A percentile compares a stretch with the other conserved stretches of the same genome.
Evolutionary conservation across 2,113 vertebrate genomes (phyloP).

Genomic region (Muntiacus muntjak): DNA sequence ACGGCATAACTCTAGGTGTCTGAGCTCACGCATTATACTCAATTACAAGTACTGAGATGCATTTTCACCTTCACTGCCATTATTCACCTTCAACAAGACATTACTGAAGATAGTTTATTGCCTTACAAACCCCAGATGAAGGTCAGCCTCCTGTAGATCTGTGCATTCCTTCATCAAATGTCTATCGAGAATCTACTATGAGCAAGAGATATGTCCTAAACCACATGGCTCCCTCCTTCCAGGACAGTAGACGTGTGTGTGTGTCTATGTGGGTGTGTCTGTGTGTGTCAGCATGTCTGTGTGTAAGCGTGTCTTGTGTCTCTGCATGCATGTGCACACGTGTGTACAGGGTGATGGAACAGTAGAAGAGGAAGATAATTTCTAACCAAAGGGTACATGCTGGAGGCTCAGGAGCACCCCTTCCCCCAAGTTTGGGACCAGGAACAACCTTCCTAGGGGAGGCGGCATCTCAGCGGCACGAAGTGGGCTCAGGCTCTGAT

Average conservation of each 20-base stretch:
- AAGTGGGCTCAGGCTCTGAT: background rate
- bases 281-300: background rate
- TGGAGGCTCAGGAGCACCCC: background rate
- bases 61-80: background rate
- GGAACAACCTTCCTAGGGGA: background rate
- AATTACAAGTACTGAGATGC: background rate
- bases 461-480: accelerated
- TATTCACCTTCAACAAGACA: background rate
- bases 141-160: accelerated
- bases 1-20: no score
- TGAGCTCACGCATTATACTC: accelerated
- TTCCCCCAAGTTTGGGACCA: accelerated
- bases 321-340: background rate
- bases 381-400: background rate
- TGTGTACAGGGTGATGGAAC: background rate
- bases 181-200: background rate
- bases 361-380: background rate
- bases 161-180: no score
- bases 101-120: background rate
- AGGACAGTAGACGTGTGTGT: background rate
- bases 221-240: background rate
- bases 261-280: background rate
- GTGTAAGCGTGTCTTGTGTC: background rate
- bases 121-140: background rate
- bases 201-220: background rate